Base-by-base conservation (phyloP, 2,113 vertebrate genomes). In the Macheiramphus alcinus region DNA sequence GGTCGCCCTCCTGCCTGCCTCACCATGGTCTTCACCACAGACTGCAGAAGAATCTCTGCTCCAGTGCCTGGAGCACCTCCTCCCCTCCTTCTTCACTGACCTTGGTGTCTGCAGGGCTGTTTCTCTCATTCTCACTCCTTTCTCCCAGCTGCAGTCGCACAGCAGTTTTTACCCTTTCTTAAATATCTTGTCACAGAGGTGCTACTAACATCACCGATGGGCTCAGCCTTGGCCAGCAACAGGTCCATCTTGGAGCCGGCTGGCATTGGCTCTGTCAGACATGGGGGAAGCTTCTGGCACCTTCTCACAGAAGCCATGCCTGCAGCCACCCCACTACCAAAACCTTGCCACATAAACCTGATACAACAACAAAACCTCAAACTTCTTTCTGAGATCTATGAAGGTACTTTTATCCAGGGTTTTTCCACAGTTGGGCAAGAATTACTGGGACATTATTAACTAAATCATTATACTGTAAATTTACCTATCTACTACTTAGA, bases 21-120 rank as follows among this genome's bases (percentile, higher is more conserved):
- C 17, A 36, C 22, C 11, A 4, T n/a, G 34, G 13, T 29, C 18
- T 59, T 80, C 45, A n/a, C 16, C 34, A 59, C 0, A 0, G 20
- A 4, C 19, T 67, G 67, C 15, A 65, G 23, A 5, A 10, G 22
- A 61, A 61, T 27, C 32, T 53, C 15, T 25, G 9, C 7, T 36
- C 11, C 7, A 0, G 16, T 1, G 1, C 11, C 45, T 55, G 34
- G 7, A 55, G 0, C 16, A 72, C 8, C 9, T 45, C 2, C 2
- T 71, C 9, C 29, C 19, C 12, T 56, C 23, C n/a, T 72, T 31
- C 36, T 75, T 25, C 75, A 42, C 16, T 11, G n/a, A n/a, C 8
- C 10, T 55, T 27, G 6, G 7, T 38, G 34, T 34, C 14, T 36
- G 20, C 13, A 73, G 58, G 7, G 12, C 11, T 70, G 9, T 26